phyloP scores from a whole-genome alignment of 2,888 invertebrate species.

The Campoletis raptor region DNA sequence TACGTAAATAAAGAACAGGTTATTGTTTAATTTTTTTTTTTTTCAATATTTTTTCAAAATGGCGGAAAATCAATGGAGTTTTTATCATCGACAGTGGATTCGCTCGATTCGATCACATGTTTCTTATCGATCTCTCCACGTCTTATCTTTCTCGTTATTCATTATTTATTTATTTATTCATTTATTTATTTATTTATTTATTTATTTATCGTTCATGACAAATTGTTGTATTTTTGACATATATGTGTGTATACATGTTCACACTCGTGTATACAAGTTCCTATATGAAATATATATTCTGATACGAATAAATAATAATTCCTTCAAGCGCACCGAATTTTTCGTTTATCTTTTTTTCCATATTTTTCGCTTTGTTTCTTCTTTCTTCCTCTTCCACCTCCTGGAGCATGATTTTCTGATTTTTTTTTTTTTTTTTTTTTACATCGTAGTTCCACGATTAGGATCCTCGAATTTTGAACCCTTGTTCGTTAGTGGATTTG shows the following conservation, averaged over 20 bases:
- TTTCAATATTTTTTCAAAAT: not conserved
- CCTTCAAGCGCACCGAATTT: conserved; percentile 11
- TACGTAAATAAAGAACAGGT: not conserved
- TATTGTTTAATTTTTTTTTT: not conserved
- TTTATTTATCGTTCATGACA: not conserved
- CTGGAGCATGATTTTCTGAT: not conserved
- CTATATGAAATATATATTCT: conserved; percentile 39
- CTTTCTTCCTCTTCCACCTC: no score
- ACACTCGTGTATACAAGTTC: conserved; percentile 42
- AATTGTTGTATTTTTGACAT: conserved; percentile 7
- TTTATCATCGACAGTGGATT: not conserved
- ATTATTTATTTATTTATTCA: not conserved
- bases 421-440: not conserved
- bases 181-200: not conserved
- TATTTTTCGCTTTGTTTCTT: not conserved
- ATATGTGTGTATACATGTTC: conserved; percentile 25
- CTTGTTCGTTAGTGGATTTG: conserved; percentile 1
- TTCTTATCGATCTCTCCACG: not conserved
- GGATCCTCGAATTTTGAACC: not conserved
- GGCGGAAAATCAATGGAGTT: not conserved
- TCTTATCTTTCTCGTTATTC: not conserved
- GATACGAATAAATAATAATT: conserved; percentile 64
- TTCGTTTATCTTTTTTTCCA: not conserved
- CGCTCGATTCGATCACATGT: not conserved
- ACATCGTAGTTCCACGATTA: not conserved